A percentile compares a stretch with the other conserved stretches of the same genome.
Conservation (phyloP, 2,113 vertebrate species). For the Podarcis muralis region DNA sequence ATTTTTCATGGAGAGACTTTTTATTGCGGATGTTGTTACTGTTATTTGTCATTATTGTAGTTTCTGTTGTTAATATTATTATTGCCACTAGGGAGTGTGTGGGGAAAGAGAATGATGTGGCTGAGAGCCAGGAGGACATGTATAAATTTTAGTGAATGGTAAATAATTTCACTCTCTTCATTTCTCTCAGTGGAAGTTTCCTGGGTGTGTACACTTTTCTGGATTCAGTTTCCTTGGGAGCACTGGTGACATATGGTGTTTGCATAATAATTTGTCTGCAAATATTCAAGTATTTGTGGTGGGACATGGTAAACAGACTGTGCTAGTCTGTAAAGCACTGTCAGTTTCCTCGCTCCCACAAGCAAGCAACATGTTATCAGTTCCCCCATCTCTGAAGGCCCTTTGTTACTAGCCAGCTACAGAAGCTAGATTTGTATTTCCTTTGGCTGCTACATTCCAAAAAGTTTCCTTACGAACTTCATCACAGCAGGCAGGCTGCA, state of each 20-base stretch:
- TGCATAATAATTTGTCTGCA: background rate
- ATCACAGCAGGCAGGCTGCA: too few relatives aligned
- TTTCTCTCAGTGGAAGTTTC: background rate
- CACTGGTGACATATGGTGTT: too few relatives aligned
- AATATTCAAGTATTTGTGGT: background rate
- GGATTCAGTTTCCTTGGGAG: background rate
- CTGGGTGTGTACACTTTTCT: background rate
- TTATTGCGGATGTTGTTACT: too few relatives aligned
- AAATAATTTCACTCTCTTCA: constrained; percentile 53
- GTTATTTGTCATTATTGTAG: too few relatives aligned
- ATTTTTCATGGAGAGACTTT: too few relatives aligned
- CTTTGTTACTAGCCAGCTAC: background rate
- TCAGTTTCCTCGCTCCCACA: background rate
- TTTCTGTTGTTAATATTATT: too few relatives aligned
- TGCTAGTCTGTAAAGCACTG: background rate
- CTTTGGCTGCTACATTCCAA: too few relatives aligned
- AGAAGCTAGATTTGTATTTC: background rate
- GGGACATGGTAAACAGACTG: background rate
- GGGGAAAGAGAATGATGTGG: constrained; percentile 9
- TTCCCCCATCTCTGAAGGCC: background rate
- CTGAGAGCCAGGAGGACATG: constrained; percentile 55
- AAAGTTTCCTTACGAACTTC: too few relatives aligned
- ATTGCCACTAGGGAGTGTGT: too few relatives aligned
- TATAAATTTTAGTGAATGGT: constrained; percentile 61
- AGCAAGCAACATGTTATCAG: background rate